A percentile compares a stretch with the other conserved stretches of the same genome.
These are phyloP conservation scores for Chaenodraco wilsoni DNA, from an alignment of 2,797 vertebrate genomes.

Conservation along the genomic window DNA sequence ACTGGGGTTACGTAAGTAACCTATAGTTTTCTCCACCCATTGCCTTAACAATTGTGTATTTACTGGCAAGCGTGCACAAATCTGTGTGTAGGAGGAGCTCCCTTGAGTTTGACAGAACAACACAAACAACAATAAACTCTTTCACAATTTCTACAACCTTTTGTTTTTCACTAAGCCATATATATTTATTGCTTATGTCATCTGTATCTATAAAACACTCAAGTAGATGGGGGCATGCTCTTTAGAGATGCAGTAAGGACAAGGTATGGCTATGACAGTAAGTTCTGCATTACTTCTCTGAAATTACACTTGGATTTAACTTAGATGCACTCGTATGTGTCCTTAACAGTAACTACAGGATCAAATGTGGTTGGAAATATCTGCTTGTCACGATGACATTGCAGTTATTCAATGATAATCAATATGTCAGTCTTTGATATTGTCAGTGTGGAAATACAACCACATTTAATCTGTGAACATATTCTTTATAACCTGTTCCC, in stretches of 20 bases:
- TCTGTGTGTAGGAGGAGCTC: constrained; percentile 11
- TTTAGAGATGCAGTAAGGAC: background rate
- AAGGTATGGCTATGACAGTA: background rate
- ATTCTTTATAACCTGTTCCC: background rate
- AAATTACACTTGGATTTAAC: background rate
- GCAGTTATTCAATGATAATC: background rate
- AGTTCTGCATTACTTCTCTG: background rate
- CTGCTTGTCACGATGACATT: background rate
- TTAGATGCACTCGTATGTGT: background rate
- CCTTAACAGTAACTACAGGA: background rate
- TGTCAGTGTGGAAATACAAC: background rate
- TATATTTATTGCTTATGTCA: background rate
- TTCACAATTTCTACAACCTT: background rate
- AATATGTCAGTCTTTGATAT: background rate
- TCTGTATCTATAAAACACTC: background rate
- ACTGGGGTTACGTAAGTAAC: no score
- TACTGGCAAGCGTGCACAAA: background rate
- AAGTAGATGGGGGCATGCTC: background rate
- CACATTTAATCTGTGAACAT: background rate
- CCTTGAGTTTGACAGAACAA: constrained; percentile 14
- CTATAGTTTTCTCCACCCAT: background rate
- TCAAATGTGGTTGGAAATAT: background rate
- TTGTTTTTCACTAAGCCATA: background rate
- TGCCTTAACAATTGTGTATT: background rate
- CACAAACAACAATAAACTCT: background rate